Evolutionary conservation across 2,888 invertebrate species (phyloP), one percentile per base, ranked within the genome.

Genomic region (Pantelozetes paolii): DNA sequence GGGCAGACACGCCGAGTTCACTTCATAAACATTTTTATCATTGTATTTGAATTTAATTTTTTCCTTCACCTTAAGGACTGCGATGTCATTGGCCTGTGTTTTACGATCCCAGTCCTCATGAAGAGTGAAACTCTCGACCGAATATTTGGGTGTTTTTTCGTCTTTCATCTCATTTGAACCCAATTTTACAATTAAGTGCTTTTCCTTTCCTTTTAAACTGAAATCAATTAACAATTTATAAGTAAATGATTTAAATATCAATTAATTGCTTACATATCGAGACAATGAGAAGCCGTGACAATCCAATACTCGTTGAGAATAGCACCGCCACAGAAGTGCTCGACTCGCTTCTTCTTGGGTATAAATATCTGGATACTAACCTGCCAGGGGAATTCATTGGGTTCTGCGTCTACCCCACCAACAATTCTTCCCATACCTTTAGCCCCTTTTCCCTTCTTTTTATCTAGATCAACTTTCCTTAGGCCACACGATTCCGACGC

Each of bases 221-320:
- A 3, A n/a, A 48, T 20, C 5, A 6, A 48, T 45, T 13, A n/a
- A 45, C 13, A 45, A 9, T 2, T 5, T 9, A 18, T 45, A 45
- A 13, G 13, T 45, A 2, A 45, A 15, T 23, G 26, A 5, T 8
- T 3, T 23, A 3, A 57, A 57, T 18, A 50, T 30, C 1, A 26
- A 48, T 48, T 2, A 26, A 42, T 30, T 20, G 11, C 26, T 50
- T 72, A 64, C 76, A 45, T 67, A 20, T 75, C 69, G 18, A 76
- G 48, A 72, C 77, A 77, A 59, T 77, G 77, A 26, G 77, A 74
- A 1, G 77, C 77, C 11, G 77, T 76, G 18, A 77, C n/a, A 23
- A 77, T 71, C 71, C 74, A 75, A 15, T 71, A 30, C 28, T 76
- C 69, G 32, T 28, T 71, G 23, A 77, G 71, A 6, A 77, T 42